Base-by-base conservation (phyloP, 2,113 vertebrate genomes). In the Thomomys bottae region DNA sequence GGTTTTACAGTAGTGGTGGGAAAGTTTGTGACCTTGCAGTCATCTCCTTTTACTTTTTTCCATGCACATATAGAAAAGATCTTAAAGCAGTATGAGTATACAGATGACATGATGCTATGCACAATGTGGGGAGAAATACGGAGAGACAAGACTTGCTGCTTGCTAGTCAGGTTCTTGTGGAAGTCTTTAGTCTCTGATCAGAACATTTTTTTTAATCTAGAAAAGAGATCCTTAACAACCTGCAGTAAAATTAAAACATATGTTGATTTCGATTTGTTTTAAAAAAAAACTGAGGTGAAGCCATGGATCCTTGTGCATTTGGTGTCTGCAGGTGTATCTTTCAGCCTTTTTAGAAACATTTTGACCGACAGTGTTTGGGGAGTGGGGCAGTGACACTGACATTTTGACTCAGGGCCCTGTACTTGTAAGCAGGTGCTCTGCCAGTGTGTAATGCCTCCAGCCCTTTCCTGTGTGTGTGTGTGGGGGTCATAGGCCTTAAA, bases 11-110 rank as follows among this genome's bases (percentile, higher is more conserved):
- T 83, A 63, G 57, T 57, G 21, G 84, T 81, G 32, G 73, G 83
- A 88, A 92, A 84, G 80, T 77, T 87, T 85, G 64, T 70, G 80
- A 87, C 87, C 59, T 76, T 82, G n/a, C 36, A n/a, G 57, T 78
- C 91, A 82, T 61, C 82, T 75, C 38, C 40, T 87, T 59, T 57
- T 30, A 70, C 68, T 67, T 86, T 83, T 40, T 30, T 42, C 67
- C 38, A 11, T 68, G 71, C 54, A 77, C 28, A 66, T 70, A 75
- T 92, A 77, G 79, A 92, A 82, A 30, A 81, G 63, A 34, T 88
- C 79, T 95, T 49, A 81, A 83, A 92, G 61, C 17, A 59, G 32
- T 73, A 64, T 88, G 54, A n/a, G 81, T 88, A 24, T 64, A 90
- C 84, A 90, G 42, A 77, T 49, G 79, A 21, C 38, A 26, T 7